Evolutionary conservation across 1,140 invertebrate genomes (phyloP).

Genomic region (Calliphora vicina): DNA sequence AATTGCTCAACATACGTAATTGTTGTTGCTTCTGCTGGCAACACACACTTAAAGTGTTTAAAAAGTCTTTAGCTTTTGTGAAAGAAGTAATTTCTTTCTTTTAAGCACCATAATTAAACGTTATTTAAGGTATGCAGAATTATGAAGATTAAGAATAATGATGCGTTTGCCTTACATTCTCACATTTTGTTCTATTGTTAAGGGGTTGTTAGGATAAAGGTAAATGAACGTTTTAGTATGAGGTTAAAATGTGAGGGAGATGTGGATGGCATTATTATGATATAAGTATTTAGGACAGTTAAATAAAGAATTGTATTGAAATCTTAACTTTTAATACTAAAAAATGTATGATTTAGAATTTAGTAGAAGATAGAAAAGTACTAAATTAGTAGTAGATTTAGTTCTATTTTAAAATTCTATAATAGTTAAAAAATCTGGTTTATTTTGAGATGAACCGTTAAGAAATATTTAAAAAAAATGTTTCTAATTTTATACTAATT

Average conservation of each 20-base stretch:
- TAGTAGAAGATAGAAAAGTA: too few species aligned
- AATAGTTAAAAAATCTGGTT: too few species aligned
- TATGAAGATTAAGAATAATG: constrained; percentile 1
- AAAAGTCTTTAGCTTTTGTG: not conserved
- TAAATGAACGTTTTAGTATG: not conserved
- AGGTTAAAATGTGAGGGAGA: not conserved
- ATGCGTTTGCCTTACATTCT: not conserved
- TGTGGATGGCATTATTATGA: too few species aligned
- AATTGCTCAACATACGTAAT: not conserved
- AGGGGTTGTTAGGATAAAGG: not conserved
- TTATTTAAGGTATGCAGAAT: not conserved
- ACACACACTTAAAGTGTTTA: not conserved
- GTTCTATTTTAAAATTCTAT: too few species aligned
- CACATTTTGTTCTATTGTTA: not conserved
- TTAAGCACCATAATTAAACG: not conserved
- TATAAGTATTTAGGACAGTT: too few species aligned
- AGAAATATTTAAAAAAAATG: too few species aligned
- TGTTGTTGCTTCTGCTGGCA: not conserved
- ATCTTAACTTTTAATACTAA: too few species aligned
- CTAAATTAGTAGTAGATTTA: too few species aligned
- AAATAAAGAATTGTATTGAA: too few species aligned
- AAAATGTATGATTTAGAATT: too few species aligned
- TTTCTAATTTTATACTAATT: too few species aligned
- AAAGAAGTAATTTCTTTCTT: not conserved
- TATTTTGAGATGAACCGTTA: too few species aligned